Evolutionary conservation across 1,140 invertebrate genomes (phyloP), one percentile per base, ranked within the genome.

Genomic region (Neoseiulus cucumeris): DNA sequence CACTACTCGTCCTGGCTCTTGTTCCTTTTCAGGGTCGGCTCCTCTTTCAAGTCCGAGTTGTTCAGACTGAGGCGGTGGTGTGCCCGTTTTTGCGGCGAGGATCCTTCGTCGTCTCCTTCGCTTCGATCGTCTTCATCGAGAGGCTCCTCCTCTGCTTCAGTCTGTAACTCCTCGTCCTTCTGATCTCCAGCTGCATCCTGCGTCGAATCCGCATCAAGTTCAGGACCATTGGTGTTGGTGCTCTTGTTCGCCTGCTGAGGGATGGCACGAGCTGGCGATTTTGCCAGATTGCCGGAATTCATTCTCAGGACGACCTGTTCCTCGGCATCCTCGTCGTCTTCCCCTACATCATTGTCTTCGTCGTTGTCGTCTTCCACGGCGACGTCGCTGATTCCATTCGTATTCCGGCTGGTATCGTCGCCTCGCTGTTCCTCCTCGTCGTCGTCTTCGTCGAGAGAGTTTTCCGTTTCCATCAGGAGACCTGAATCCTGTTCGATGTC

Each of bases 1-100:
- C 51, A 59, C 51, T 59, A 59, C 51, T 59, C 51, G 51, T 59
- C 51, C 51, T 59, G 51, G 33, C 51, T 59, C 51, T 25, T 59
- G 51, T 25, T 59, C 33, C 51, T 59, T 20, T 59, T 59, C 51
- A 59, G 51, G 51, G 33, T 59, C 51, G 51, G 51, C 51, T 59
- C 51, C 51, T 59, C 51, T 33, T 59, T 59, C 51, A 33, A 59
- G 51, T 59, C 51, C 22, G 51, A 59, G 51, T 59, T 59, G 51
- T 59, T 59, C 51, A 59, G 51, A 25, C 51, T 59, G 51, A 59
- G 51, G 33, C 51, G 51, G 51, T 59, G 51, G 51, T 59, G 51
- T 25, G 51, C 51, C 25, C 51, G 51, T 25, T 59, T 59, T 33
- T 59, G 51, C 22, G 51, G 51, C 14, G 51, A 59, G 25, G 51